These are phyloP conservation scores for Furnarius figulus DNA, from an alignment of 2,113 vertebrate species.

Conservation along the genomic window DNA sequence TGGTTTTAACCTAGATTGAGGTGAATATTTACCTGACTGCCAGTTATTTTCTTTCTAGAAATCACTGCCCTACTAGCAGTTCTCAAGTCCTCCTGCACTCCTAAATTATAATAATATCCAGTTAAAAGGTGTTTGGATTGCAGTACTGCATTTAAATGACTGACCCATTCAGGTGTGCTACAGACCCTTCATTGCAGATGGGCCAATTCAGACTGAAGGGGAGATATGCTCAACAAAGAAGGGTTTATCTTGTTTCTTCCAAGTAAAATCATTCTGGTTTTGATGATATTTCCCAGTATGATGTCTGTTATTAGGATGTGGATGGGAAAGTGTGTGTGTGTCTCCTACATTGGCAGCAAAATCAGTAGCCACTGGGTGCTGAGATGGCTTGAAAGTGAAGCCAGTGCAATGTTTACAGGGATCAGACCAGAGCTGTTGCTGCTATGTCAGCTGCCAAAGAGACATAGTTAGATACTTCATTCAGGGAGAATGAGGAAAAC, in stretches of 20 bases:
- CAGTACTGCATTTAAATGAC: neutral
- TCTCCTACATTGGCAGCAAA: neutral
- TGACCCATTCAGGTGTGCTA: neutral
- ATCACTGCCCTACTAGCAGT: neutral
- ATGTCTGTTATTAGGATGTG: neutral
- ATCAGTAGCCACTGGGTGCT: neutral
- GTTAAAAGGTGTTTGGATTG: neutral
- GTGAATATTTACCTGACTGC: neutral
- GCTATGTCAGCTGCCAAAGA: slow-evolving; percentile 1
- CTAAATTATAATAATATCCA: neutral
- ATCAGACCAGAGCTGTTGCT: neutral
- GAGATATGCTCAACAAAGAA: neutral
- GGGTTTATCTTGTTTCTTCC: neutral
- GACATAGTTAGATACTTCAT: neutral
- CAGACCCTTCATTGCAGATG: neutral
- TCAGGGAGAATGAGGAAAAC: neutral
- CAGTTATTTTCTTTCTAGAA: neutral
- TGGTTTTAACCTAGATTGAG: neutral
- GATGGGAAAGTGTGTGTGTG: neutral
- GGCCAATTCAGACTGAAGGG: neutral
- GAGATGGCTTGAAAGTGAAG: neutral
- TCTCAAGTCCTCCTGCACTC: neutral
- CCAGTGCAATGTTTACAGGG: neutral
- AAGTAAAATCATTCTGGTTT: neutral
- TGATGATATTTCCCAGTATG: neutral